These are phyloP conservation scores for Glyphotaelius pellucidus DNA, from an alignment of 2,888 invertebrate genomes.

Conservation along the genomic window DNA sequence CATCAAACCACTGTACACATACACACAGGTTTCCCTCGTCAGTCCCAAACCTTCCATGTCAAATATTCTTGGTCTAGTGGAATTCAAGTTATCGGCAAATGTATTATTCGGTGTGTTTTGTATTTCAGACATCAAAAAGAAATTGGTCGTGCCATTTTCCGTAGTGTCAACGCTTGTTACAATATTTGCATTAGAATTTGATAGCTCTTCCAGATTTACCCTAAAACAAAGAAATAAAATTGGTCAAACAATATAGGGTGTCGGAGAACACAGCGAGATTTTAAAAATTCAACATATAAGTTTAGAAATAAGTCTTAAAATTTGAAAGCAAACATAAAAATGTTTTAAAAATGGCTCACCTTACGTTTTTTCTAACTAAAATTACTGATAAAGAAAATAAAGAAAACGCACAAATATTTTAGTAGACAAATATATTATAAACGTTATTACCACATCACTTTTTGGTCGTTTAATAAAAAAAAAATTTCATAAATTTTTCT, in stretches of 20 bases:
- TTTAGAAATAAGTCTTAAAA: too few relatives aligned
- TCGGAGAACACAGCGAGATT: too few relatives aligned
- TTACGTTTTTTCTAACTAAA: too few relatives aligned
- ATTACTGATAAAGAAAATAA: too few relatives aligned
- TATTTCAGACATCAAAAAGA: neutral
- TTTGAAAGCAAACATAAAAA: too few relatives aligned
- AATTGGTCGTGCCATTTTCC: neutral
- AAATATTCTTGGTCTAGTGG: neutral
- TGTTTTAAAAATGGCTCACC: too few relatives aligned
- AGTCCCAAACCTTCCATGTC: constrained; percentile 64
- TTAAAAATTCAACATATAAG: too few relatives aligned
- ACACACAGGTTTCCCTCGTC: constrained; percentile 75
- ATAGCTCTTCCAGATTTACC: constrained; percentile 77
- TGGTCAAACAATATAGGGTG: neutral
- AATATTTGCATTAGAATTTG: constrained; percentile 67
- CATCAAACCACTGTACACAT: constrained; percentile 77
- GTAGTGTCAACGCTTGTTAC: neutral
- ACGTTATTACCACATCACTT: too few relatives aligned
- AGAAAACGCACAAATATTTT: too few relatives aligned
- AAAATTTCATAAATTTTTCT: too few relatives aligned
- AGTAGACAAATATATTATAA: too few relatives aligned
- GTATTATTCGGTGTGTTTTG: constrained; percentile 60
- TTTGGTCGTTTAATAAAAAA: too few relatives aligned
- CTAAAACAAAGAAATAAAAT: constrained; percentile 71
- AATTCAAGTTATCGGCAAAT: neutral